These are phyloP conservation scores for Acleris emargana DNA, from an alignment of 2,888 invertebrate species.

Conservation along the genomic window DNA sequence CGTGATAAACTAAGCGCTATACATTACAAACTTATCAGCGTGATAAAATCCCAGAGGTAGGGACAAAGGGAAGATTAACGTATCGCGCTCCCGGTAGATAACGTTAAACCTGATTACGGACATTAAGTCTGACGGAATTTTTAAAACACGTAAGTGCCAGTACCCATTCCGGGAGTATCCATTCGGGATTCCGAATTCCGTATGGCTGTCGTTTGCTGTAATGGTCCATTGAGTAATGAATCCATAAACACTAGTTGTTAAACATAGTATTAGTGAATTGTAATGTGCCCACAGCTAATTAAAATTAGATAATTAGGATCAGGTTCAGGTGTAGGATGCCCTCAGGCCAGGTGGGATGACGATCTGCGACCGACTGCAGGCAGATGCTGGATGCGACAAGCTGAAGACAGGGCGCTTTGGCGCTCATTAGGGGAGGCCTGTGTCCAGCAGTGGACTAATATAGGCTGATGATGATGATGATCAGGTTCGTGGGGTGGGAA, in stretches of 20 bases:
- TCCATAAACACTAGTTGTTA: slow-evolving; percentile 31
- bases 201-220: slow-evolving; percentile 42
- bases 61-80: slow-evolving; percentile 49
- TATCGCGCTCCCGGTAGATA: slow-evolving; percentile 9
- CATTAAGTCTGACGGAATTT: slow-evolving; percentile 46
- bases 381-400: too few relatives aligned
- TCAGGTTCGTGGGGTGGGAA: too few relatives aligned
- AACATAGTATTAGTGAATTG: background rate
- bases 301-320: too few relatives aligned
- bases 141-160: slow-evolving; percentile 43
- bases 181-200: slow-evolving; percentile 40
- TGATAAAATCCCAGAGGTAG: slow-evolving; percentile 36
- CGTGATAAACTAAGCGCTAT: background rate
- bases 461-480: too few relatives aligned
- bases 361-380: too few relatives aligned
- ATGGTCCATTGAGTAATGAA: slow-evolving; percentile 46
- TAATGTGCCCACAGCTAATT: background rate
- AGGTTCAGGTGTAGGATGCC: too few relatives aligned
- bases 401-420: too few relatives aligned
- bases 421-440: too few relatives aligned
- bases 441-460: too few relatives aligned
- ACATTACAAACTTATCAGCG: background rate
- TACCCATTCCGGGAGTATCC: slow-evolving; percentile 26
- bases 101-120: slow-evolving; percentile 44
- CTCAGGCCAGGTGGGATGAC: too few relatives aligned